Base-by-base conservation (phyloP, 2,888 invertebrate genomes). In the Agrotis clavis region DNA sequence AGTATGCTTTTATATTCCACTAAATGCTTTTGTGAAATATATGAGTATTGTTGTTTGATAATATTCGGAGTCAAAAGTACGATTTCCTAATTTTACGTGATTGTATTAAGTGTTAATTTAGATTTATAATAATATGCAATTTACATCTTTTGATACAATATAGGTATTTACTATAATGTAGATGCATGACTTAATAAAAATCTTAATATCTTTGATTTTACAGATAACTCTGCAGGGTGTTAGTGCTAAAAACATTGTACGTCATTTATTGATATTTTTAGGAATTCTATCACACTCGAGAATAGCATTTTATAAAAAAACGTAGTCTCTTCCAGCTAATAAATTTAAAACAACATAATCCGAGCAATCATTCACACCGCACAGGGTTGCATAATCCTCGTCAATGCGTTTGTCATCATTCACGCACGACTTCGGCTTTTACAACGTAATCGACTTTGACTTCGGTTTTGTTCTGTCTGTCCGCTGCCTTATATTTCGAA, bases 331-430 rank as follows among this genome's bases (percentile, higher is more conserved):
- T 90, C 90, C 71, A 90, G 89, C 63, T 48, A 45, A 71, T 35
- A 71, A 77, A 60, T 68, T 67, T 79, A 66, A 80, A 82, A 81
- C 35, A 76, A 71, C 68, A 64, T 78, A 83, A 85, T 87, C 82
- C 82, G 59, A 76, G 85, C 87, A 87, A 86, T 88, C 84, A 80
- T 87, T 83, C 83, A 78, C 83, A 86, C 84, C 87, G 86, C 83
- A 82, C 77, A 78, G 87, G 89, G 86, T 91, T 90, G 89, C 88
- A 88, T 92, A 92, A 92, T 91, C 92, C 91, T 79, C 70, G 84
- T 89, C 90, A 89, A 88, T 90, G 89, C 87, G 88, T 89, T 87
- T 87, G 87, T 88, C 88, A 90, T 89, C 89, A 89, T 90, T 92
- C 90, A 92, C 91, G 92, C 92, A 92, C 91, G 90, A 87, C 80